phyloP scores from a whole-genome alignment of 2,113 vertebrate genomes.

The Scartelaos histophorus region DNA sequence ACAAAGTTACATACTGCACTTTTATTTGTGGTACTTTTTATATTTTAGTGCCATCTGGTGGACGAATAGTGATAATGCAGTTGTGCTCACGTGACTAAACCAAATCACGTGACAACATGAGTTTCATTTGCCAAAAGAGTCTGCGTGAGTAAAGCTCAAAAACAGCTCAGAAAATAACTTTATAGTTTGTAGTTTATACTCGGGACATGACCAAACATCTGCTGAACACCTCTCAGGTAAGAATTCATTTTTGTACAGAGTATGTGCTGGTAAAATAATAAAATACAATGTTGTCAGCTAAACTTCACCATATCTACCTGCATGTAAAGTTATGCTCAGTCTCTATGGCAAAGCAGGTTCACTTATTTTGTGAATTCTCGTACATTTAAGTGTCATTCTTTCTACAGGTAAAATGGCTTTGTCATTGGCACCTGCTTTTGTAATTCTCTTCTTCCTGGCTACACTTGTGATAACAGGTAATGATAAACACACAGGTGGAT shows the following conservation, averaged over 20 bases:
- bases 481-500: background rate
- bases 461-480: slow-evolving; percentile 55
- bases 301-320: background rate
- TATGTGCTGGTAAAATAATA: background rate
- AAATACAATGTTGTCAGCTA: slow-evolving; percentile 11
- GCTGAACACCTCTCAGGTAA: slow-evolving; percentile 12
- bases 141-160: background rate
- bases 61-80: background rate
- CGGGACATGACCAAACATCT: slow-evolving; percentile 24
- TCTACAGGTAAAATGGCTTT: slow-evolving; percentile 50
- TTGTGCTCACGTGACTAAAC: slow-evolving; percentile 31
- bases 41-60: slow-evolving; percentile 25
- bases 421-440: slow-evolving; percentile 11
- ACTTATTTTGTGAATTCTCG: background rate
- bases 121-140: background rate
- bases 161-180: background rate
- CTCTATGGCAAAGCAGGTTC: background rate
- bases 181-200: rapidly evolving
- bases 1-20: too few relatives aligned
- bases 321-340: background rate
- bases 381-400: background rate
- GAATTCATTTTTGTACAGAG: background rate
- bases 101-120: slow-evolving; percentile 46
- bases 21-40: too few relatives aligned
- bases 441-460: slow-evolving; percentile 37